phyloP scores from a whole-genome alignment of 2,113 vertebrate species.

The Pyrgilauda ruficollis region DNA sequence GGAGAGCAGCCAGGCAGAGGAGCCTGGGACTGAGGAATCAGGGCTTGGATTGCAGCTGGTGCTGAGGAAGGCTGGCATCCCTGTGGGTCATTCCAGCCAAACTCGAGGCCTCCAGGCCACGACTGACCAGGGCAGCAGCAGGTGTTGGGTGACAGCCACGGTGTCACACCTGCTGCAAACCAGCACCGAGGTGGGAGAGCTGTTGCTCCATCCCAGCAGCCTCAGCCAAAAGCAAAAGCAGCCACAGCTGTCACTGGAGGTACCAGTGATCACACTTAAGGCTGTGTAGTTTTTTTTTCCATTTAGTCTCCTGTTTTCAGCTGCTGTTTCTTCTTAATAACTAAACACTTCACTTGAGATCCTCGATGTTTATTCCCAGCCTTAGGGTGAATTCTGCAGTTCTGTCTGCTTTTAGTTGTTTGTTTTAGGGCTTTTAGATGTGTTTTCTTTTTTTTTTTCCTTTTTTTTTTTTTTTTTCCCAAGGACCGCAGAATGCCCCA shows the following conservation, averaged over 20 bases:
- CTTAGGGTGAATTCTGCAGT: not conserved
- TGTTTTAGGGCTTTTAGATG: not conserved
- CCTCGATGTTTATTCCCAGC: not conserved
- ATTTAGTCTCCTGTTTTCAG: conserved; percentile 7
- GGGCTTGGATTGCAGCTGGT: not conserved
- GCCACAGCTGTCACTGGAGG: not conserved
- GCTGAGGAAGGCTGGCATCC: not conserved
- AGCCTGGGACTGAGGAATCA: not conserved
- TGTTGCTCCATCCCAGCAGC: not conserved
- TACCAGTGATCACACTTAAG: not conserved
- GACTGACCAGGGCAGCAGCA: not conserved
- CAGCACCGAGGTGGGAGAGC: not conserved
- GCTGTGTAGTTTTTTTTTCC: not conserved
- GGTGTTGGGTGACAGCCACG: not conserved
- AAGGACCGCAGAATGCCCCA: conserved; percentile 1
- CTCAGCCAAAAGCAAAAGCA: not conserved
- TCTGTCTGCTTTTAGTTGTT: conserved; percentile 14
- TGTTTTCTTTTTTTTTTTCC: too few relatives aligned
- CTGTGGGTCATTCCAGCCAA: not conserved
- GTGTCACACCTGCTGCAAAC: not conserved
- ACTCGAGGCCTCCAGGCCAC: not conserved
- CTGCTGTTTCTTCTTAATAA: conserved; percentile 2
- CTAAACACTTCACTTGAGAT: conserved; percentile 29
- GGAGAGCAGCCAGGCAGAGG: not conserved
- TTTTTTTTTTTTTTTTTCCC: not conserved